phyloP scores from a whole-genome alignment of 2,797 vertebrate species.

The Megalops cyprinoides region DNA sequence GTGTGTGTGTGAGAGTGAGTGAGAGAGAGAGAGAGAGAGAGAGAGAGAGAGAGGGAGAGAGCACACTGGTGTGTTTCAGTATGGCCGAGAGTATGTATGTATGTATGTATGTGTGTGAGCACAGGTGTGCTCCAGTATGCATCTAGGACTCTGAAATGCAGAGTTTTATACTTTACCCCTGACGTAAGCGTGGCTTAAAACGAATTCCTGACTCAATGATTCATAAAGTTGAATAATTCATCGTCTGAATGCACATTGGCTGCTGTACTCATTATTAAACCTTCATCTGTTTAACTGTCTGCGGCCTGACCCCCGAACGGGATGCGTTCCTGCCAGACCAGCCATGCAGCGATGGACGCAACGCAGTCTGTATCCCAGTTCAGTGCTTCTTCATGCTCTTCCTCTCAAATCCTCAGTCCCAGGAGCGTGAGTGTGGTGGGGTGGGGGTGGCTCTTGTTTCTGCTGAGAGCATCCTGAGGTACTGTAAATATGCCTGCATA shows the following conservation, averaged over 20 bases:
- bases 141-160: not conserved
- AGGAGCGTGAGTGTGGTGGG: not conserved
- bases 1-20: too few species aligned
- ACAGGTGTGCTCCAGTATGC: not conserved
- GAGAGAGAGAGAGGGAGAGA: too few species aligned
- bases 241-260: slow-evolving; percentile 70
- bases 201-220: slow-evolving; percentile 76
- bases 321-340: not conserved
- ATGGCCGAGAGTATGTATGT: too few species aligned
- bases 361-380: too few species aligned
- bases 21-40: not conserved
- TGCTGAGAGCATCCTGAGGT: not conserved
- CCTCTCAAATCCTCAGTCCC: too few species aligned
- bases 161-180: not conserved
- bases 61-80: too few species aligned
- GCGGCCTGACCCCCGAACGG: not conserved
- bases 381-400: too few species aligned
- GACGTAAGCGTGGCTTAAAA: slow-evolving; percentile 58
- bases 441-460: not conserved
- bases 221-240: slow-evolving; percentile 82
- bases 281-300: slow-evolving; percentile 21
- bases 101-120: too few species aligned
- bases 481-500: too few species aligned
- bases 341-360: too few species aligned
- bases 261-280: slow-evolving; percentile 60